These are phyloP conservation scores for Temnothorax nylanderi DNA, from an alignment of 1,140 invertebrate species.

Conservation along the genomic window DNA sequence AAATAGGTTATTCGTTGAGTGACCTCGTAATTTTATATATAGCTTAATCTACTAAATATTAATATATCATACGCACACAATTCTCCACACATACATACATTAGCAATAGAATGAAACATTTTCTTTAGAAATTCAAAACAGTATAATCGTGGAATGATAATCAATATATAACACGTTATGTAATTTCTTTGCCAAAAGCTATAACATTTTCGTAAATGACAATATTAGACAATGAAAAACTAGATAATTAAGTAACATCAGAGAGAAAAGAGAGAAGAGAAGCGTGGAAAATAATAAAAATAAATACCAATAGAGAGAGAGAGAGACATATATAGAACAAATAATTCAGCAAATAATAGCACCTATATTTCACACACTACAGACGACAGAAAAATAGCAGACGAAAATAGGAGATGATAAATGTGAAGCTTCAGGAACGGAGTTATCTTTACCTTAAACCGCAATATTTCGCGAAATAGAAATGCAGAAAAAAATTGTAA, in stretches of 20 bases:
- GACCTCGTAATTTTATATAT: conserved; percentile 3
- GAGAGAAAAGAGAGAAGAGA: neutral
- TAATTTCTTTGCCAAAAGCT: neutral
- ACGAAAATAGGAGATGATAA: conserved; percentile 58
- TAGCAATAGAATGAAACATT: neutral
- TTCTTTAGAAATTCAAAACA: neutral
- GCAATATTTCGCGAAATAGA: conserved; percentile 49
- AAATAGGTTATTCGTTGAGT: neutral
- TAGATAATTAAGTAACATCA: neutral
- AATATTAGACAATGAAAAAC: neutral
- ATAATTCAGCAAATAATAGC: conserved; percentile 51
- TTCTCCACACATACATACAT: neutral
- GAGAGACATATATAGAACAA: conserved; percentile 17
- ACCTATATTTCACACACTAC: conserved; percentile 41
- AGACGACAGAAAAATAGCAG: conserved; percentile 48
- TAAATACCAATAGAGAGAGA: neutral
- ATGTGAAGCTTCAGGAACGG: conserved; percentile 45
- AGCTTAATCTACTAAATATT: conserved; percentile 8
- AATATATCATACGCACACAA: neutral
- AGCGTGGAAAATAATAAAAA: neutral
- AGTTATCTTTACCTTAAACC: conserved; percentile 45
- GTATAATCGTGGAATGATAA: neutral
- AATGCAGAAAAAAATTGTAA: conserved; percentile 25
- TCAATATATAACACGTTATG: neutral
- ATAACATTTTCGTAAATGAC: neutral